These are phyloP conservation scores for Prosopocoilus inquinatus DNA, from an alignment of 2,888 invertebrate genomes.

Conservation along the genomic window DNA sequence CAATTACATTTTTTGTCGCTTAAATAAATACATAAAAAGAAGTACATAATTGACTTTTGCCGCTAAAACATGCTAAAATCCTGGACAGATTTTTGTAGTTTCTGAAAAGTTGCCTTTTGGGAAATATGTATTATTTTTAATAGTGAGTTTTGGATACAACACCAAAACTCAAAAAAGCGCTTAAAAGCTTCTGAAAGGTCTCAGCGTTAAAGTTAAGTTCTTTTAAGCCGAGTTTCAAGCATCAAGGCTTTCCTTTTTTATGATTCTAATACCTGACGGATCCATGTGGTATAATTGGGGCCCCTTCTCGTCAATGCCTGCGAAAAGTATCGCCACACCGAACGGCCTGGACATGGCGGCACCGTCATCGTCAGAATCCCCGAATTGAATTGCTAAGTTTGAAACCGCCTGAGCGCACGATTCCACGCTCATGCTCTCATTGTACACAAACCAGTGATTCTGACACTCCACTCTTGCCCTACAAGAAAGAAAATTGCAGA, in stretches of 20 bases:
- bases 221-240: background rate
- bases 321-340: slow-evolving; percentile 98
- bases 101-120: too few relatives aligned
- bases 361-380: slow-evolving; percentile 95
- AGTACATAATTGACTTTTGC: too few relatives aligned
- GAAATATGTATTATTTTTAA: too few relatives aligned
- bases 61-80: too few relatives aligned
- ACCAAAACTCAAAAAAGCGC: too few relatives aligned
- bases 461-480: slow-evolving; percentile 94
- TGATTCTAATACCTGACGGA: slow-evolving; percentile 71
- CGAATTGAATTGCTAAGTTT: slow-evolving; percentile 98
- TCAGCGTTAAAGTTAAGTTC: too few relatives aligned
- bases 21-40: too few relatives aligned
- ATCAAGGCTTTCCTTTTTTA: background rate
- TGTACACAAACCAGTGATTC: slow-evolving; percentile 98
- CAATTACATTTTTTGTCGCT: too few relatives aligned
- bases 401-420: slow-evolving; percentile 98
- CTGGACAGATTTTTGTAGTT: too few relatives aligned
- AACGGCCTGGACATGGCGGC: slow-evolving; percentile 96
- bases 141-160: too few relatives aligned
- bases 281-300: slow-evolving; percentile 98
- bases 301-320: slow-evolving; percentile 90
- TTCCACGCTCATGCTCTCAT: slow-evolving; percentile 94
- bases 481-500: background rate
- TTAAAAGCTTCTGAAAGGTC: too few relatives aligned